These are phyloP conservation scores for Takifugu rubripes DNA, from an alignment of 2,797 vertebrate species.

Conservation along the genomic window DNA sequence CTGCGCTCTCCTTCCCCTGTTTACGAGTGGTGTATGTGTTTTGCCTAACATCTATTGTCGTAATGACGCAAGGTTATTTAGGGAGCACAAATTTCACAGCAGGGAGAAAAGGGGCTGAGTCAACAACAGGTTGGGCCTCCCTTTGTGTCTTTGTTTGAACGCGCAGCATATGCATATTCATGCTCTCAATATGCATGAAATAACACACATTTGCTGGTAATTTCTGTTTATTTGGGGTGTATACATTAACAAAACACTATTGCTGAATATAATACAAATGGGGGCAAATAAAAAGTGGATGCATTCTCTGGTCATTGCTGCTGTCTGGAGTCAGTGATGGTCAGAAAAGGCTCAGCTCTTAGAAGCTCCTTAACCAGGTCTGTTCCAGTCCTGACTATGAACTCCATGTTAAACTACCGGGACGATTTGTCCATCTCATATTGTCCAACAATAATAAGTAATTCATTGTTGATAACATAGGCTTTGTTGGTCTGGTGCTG, in stretches of 20 bases:
- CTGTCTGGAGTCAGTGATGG: constrained; percentile 60
- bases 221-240: constrained; percentile 60
- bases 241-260: constrained; percentile 37
- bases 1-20: constrained; percentile 40
- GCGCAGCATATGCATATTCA: constrained; percentile 67
- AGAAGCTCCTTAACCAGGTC: constrained; percentile 32
- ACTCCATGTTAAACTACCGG: constrained; percentile 7
- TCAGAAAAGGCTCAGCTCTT: constrained; percentile 58
- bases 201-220: constrained; percentile 53
- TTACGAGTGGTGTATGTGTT: constrained; percentile 54
- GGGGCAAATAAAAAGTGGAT: constrained; percentile 31
- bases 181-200: constrained; percentile 57
- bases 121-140: constrained; percentile 68
- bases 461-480: constrained; percentile 20
- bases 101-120: constrained; percentile 62
- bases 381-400: constrained; percentile 59
- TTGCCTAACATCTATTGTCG: constrained; percentile 68
- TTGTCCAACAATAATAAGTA: constrained; percentile 48
- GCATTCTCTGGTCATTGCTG: constrained; percentile 38
- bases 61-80: constrained; percentile 71
- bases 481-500: constrained; percentile 26
- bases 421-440: constrained; percentile 25
- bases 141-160: constrained; percentile 65
- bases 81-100: constrained; percentile 66
- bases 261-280: constrained; percentile 23